These are phyloP conservation scores for Achroia grisella DNA, from an alignment of 1,140 invertebrate genomes.

Conservation along the genomic window DNA sequence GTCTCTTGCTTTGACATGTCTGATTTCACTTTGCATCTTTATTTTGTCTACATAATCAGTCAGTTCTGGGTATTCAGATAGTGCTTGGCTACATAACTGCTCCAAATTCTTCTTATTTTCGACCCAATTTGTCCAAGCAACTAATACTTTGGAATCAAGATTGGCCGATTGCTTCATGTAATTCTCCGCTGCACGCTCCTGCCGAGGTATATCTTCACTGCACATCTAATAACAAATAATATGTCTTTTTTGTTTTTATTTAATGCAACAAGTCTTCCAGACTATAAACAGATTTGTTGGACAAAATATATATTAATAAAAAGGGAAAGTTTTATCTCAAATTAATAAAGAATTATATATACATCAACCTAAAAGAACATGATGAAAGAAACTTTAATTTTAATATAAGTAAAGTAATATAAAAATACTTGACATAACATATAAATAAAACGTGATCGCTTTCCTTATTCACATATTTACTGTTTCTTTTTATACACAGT, in stretches of 20 bases:
- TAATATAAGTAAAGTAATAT: no score
- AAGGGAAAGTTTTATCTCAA: no score
- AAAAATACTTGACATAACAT: no score
- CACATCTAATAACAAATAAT: constrained; percentile 34
- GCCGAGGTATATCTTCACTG: constrained; percentile 55
- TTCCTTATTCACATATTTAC: no score
- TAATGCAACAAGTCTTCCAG: neutral
- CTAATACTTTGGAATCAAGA: constrained; percentile 41
- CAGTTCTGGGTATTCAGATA: constrained; percentile 34
- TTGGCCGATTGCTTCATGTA: constrained; percentile 42
- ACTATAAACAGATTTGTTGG: no score
- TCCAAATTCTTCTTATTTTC: constrained; percentile 33
- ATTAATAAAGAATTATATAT: no score
- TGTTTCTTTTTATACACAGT: no score
- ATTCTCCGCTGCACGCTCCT: constrained; percentile 47
- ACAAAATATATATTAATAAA: no score
- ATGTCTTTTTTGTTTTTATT: neutral
- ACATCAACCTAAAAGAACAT: no score
- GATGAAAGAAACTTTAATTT: no score
- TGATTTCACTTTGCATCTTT: constrained; percentile 32
- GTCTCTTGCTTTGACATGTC: constrained; percentile 30
- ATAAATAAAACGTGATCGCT: no score
- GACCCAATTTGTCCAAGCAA: constrained; percentile 39
- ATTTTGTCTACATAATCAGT: constrained; percentile 40
- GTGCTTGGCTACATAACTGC: constrained; percentile 27